A percentile compares a stretch with the other conserved stretches of the same genome.
Evolutionary conservation across 2,113 vertebrate species (phyloP).

Genomic region (Tor tambroides): DNA sequence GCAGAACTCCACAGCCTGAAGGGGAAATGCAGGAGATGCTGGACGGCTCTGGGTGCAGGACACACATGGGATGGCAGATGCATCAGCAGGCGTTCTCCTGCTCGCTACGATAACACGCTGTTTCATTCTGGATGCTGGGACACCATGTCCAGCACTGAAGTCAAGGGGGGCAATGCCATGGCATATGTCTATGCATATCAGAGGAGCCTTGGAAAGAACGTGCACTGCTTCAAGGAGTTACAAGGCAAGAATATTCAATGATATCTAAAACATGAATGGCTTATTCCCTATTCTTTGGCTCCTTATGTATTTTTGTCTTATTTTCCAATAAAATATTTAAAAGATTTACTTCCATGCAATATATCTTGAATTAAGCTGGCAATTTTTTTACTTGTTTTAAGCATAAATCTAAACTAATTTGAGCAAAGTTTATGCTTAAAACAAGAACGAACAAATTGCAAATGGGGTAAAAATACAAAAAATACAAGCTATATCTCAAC

Average conservation of each 20-base stretch:
- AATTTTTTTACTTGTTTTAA: no score
- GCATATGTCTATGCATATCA: background rate
- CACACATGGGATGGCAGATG: conserved; percentile 12
- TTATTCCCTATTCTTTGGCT: background rate
- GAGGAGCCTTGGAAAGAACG: background rate
- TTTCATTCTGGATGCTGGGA: background rate
- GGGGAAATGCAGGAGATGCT: conserved; percentile 26
- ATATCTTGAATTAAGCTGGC: no score
- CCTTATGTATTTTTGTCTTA: background rate
- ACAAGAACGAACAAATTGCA: no score
- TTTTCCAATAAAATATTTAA: background rate
- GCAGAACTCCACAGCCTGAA: conserved; percentile 20
- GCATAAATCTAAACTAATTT: no score
- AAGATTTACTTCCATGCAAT: no score
- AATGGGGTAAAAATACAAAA: background rate
- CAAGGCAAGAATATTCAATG: background rate
- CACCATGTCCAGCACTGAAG: background rate
- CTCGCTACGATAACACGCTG: background rate
- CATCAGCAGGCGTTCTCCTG: conserved; percentile 2
- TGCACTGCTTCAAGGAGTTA: background rate
- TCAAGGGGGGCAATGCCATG: background rate
- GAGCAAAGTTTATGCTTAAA: no score
- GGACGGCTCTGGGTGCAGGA: background rate
- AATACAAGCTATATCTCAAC: background rate
- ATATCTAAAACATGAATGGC: background rate